These are phyloP conservation scores for Scaptodrosophila lebanonensis DNA, from an alignment of 1,140 invertebrate genomes.

Conservation along the genomic window DNA sequence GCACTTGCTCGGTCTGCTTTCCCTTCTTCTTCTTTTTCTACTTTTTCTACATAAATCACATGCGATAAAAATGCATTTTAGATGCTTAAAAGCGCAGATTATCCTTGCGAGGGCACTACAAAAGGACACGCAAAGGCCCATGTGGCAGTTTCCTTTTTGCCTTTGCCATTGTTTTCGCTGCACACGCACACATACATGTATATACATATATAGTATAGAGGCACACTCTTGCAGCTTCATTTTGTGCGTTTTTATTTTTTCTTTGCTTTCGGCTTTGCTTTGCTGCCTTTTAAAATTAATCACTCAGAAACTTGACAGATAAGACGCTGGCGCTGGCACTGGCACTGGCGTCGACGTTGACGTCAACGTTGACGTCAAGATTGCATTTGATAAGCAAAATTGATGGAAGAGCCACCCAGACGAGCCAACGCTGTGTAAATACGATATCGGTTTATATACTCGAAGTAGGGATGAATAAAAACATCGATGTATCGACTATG, in stretches of 20 bases:
- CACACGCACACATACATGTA: neutral
- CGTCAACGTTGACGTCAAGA: no score
- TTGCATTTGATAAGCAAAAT: conserved; percentile 42
- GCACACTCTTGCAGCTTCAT: conserved; percentile 9
- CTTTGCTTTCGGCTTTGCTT: neutral
- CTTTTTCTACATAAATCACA: conserved; percentile 11
- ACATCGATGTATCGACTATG: no score
- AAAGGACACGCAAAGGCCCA: conserved; percentile 7
- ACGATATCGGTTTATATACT: no score
- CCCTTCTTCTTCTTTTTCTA: no score
- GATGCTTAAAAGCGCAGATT: conserved; percentile 15
- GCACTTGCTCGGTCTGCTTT: conserved; percentile 9
- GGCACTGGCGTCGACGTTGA: neutral
- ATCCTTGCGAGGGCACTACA: conserved; percentile 11
- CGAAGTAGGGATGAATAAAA: no score
- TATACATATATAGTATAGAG: no score
- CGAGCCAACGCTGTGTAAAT: no score
- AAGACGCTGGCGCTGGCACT: conserved; percentile 28
- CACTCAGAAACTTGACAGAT: conserved; percentile 45
- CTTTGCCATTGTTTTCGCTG: neutral
- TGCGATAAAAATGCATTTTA: conserved; percentile 28
- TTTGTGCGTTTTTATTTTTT: neutral
- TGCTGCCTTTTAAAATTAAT: conserved; percentile 30
- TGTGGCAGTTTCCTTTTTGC: neutral
- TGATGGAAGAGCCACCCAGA: no score